A percentile compares a stretch with the other conserved stretches of the same genome.
phyloP scores from a whole-genome alignment of 2,797 vertebrate genomes.

The Lepus townsendii region DNA sequence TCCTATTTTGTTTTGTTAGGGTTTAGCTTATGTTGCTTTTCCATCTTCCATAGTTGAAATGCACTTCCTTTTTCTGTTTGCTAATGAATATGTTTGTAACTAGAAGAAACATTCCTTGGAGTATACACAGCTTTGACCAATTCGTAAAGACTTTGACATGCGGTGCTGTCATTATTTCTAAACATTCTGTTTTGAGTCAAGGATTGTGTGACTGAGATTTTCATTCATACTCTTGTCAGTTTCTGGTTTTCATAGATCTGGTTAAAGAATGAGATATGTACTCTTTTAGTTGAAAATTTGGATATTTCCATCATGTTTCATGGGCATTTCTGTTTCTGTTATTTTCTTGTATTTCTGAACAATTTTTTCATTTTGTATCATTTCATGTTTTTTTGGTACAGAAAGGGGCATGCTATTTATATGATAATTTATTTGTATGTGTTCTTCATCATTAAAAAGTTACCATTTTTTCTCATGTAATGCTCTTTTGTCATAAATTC shows the following conservation, averaged over 20 bases:
- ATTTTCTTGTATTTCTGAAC: not conserved
- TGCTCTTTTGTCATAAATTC: not conserved
- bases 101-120: not conserved
- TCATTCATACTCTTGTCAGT: slow-evolving; percentile 16
- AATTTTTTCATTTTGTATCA: not conserved
- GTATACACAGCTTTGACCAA: not conserved
- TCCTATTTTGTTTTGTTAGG: not conserved
- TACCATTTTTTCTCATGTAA: not conserved
- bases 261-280: not conserved
- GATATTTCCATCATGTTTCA: not conserved
- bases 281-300: not conserved
- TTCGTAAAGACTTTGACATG: slow-evolving; percentile 31
- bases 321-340: not conserved
- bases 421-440: not conserved
- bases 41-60: slow-evolving; percentile 1
- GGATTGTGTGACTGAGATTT: not conserved
- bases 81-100: slow-evolving; percentile 36
- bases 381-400: not conserved
- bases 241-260: slow-evolving; percentile 45
- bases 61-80: slow-evolving; percentile 20
- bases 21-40: slow-evolving; percentile 57
- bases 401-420: not conserved
- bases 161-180: not conserved
- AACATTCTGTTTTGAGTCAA: slow-evolving; percentile 14
- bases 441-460: not conserved